phyloP scores from a whole-genome alignment of 1,140 invertebrate genomes.

The Scaptodrosophila lebanonensis region DNA sequence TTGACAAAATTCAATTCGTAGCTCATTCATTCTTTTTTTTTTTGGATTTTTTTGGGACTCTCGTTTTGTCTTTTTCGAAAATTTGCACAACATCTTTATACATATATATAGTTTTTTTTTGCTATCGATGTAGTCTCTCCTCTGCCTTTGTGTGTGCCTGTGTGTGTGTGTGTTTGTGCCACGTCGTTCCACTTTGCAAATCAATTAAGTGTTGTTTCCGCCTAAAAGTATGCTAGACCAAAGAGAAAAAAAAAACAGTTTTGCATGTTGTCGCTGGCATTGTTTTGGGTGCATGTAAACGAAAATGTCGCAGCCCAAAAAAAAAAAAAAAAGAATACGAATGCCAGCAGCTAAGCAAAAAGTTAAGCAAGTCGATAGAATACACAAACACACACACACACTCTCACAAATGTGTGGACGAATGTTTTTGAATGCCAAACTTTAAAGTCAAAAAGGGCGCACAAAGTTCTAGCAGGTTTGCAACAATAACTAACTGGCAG shows the following conservation, averaged over 20 bases:
- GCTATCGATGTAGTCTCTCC: slow-evolving; percentile 6
- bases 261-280: slow-evolving; percentile 36
- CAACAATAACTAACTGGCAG: too few species aligned
- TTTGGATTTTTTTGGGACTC: not conserved
- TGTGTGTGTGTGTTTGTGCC: slow-evolving; percentile 28
- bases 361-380: slow-evolving; percentile 8
- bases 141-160: not conserved
- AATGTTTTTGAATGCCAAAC: slow-evolving; percentile 15
- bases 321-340: not conserved
- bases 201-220: slow-evolving; percentile 66
- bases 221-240: slow-evolving; percentile 41
- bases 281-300: slow-evolving; percentile 47
- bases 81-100: slow-evolving; percentile 14
- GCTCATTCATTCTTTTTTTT: not conserved
- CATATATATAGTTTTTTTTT: slow-evolving; percentile 2
- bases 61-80: slow-evolving; percentile 11
- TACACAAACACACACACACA: not conserved
- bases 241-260: slow-evolving; percentile 22
- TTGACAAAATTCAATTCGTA: slow-evolving; percentile 8
- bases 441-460: slow-evolving; percentile 46
- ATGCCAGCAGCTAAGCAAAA: not conserved
- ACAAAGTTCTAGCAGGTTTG: slow-evolving; percentile 26
- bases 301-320: slow-evolving; percentile 36
- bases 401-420: not conserved
- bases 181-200: slow-evolving; percentile 57